These are phyloP conservation scores for Diorhabda sublineata DNA, from an alignment of 1,140 invertebrate genomes.

Conservation along the genomic window DNA sequence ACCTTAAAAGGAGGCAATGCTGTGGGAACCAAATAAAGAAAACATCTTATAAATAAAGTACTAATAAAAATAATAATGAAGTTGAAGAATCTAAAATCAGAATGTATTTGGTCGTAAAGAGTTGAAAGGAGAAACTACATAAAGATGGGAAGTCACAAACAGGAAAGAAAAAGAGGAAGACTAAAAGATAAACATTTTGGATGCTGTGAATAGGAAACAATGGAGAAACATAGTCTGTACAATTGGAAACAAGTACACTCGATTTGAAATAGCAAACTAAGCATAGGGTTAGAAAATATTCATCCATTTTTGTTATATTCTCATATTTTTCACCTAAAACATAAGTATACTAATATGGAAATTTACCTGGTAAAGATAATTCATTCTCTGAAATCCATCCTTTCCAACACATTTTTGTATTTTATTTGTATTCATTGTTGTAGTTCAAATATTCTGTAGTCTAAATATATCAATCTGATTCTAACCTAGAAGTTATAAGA, in stretches of 20 bases:
- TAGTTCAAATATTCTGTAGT: too few species aligned
- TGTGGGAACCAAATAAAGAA: too few species aligned
- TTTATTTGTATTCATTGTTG: not conserved
- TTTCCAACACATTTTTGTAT: slow-evolving; percentile 45
- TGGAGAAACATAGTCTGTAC: too few species aligned
- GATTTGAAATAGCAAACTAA: not conserved
- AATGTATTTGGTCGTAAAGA: too few species aligned
- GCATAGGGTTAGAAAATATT: not conserved
- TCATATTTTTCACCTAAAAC: not conserved
- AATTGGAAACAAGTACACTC: not conserved
- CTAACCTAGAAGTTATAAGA: too few species aligned
- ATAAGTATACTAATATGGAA: not conserved
- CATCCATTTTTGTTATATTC: too few species aligned
- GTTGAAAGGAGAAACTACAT: not conserved
- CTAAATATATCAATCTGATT: too few species aligned
- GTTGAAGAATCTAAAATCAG: too few species aligned
- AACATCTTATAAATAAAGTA: too few species aligned
- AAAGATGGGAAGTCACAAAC: not conserved
- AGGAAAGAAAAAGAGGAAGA: not conserved
- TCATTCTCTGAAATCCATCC: slow-evolving; percentile 54
- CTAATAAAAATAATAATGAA: too few species aligned
- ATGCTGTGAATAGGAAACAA: too few species aligned
- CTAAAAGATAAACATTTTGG: not conserved
- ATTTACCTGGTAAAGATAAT: slow-evolving; percentile 54
- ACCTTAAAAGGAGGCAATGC: too few species aligned